Percentiles rank a stretch among this genome's conserved stretches.
Conservation (phyloP, 1,140 invertebrate genomes). For the Dendrolimus kikuchii region DNA sequence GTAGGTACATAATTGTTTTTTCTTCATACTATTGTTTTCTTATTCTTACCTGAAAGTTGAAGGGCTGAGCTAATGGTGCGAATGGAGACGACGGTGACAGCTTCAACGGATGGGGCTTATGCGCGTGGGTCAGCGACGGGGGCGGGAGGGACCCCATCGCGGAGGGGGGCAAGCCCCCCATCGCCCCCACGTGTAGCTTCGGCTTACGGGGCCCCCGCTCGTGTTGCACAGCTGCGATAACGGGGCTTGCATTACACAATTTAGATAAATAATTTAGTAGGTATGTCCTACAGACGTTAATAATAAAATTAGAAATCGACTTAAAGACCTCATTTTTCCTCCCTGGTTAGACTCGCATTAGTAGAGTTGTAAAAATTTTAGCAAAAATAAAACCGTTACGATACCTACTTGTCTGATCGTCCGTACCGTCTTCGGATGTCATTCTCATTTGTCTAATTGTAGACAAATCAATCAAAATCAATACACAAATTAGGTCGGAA, state of each 20-base stretch:
- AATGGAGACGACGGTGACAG: slow-evolving; percentile 60
- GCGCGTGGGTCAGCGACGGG: slow-evolving; percentile 41
- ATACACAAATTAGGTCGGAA: too few relatives aligned
- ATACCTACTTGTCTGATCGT: too few relatives aligned
- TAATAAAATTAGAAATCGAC: too few relatives aligned
- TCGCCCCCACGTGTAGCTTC: slow-evolving; percentile 74
- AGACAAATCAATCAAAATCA: too few relatives aligned
- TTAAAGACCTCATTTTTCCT: too few relatives aligned
- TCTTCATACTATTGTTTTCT: too few relatives aligned
- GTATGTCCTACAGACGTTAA: neutral
- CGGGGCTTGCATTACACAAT: slow-evolving; percentile 1
- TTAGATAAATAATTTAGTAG: slow-evolving; percentile 5
- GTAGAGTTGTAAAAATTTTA: too few relatives aligned
- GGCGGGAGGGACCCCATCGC: slow-evolving; percentile 45
- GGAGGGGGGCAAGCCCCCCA: slow-evolving; percentile 48
- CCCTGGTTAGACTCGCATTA: too few relatives aligned
- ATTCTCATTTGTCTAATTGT: too few relatives aligned
- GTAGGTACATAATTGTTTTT: neutral
- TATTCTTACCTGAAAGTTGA: slow-evolving; percentile 58
- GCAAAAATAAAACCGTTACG: too few relatives aligned
- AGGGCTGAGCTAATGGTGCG: slow-evolving; percentile 55
- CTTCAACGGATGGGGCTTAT: slow-evolving; percentile 68
- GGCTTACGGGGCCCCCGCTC: slow-evolving; percentile 96
- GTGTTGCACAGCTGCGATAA: slow-evolving; percentile 91
- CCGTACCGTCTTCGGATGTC: too few relatives aligned